Evolutionary conservation across 2,797 vertebrate species (phyloP).

Genomic region (Decapterus maruadsi): DNA sequence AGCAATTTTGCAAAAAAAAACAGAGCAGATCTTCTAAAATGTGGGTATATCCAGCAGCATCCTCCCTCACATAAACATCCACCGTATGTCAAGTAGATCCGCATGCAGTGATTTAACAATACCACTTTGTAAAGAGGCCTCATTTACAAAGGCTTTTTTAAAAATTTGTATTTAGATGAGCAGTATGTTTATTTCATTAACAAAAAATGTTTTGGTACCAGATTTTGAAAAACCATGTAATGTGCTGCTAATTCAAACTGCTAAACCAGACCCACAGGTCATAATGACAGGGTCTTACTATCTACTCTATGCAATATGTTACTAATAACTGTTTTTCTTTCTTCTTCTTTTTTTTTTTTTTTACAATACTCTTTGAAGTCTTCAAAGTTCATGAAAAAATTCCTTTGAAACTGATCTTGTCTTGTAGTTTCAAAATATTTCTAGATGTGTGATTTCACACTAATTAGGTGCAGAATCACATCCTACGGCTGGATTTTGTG

Average conservation of each 20-base stretch:
- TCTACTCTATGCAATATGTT: neutral
- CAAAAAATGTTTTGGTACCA: neutral
- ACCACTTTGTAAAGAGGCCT: neutral
- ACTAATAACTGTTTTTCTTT: neutral
- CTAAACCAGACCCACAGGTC: no score
- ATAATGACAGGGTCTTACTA: neutral
- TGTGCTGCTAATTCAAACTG: no score
- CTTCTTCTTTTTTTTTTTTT: neutral
- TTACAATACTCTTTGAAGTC: neutral
- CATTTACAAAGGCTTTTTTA: neutral
- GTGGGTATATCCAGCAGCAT: neutral
- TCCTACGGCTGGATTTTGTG: neutral
- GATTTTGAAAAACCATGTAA: neutral
- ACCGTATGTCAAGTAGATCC: neutral
- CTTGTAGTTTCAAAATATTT: neutral
- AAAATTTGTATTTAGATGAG: no score
- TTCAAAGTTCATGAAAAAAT: neutral
- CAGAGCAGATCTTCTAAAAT: neutral
- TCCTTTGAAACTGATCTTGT: neutral
- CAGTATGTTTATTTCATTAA: no score
- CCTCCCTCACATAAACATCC: neutral
- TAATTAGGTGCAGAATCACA: no score
- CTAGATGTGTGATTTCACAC: neutral
- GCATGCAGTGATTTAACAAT: neutral
- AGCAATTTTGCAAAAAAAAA: conserved; percentile 7